Conservation (phyloP, 2,888 invertebrate species). For the Acholoe squamosa region DNA sequence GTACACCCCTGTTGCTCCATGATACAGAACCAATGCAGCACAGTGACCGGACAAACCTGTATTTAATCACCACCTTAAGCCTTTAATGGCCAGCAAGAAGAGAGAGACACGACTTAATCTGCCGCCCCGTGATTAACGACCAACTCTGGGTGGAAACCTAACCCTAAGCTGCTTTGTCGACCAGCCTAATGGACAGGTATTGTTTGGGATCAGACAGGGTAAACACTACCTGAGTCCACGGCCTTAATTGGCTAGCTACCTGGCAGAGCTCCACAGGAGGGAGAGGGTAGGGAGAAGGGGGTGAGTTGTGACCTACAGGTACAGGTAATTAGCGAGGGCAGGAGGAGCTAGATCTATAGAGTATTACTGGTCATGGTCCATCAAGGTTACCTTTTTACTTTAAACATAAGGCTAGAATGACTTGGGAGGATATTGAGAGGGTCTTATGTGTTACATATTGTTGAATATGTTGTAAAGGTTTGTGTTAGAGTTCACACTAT, state of each 20-base stretch:
- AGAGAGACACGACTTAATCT: constrained; percentile 40
- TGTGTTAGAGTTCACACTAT: too few relatives aligned
- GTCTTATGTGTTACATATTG: too few relatives aligned
- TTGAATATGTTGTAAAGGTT: too few relatives aligned
- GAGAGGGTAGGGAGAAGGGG: background rate
- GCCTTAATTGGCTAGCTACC: constrained; percentile 48
- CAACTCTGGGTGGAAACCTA: constrained; percentile 3
- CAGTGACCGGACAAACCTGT: constrained; percentile 13
- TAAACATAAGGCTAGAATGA: too few relatives aligned
- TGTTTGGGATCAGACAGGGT: constrained; percentile 61
- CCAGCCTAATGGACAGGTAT: constrained; percentile 56
- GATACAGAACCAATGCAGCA: background rate
- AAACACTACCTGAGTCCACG: constrained; percentile 13
- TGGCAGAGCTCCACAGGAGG: constrained; percentile 39
- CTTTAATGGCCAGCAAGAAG: constrained; percentile 50
- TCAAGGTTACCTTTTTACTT: background rate
- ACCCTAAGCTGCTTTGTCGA: constrained; percentile 38
- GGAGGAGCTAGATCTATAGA: background rate
- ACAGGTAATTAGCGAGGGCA: background rate
- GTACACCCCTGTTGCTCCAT: background rate
- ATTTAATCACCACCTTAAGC: constrained; percentile 57
- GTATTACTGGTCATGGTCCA: too few relatives aligned
- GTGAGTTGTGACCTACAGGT: constrained; percentile 13
- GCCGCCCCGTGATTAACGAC: constrained; percentile 42
- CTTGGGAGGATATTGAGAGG: too few relatives aligned